Percentiles rank a stretch among this genome's conserved stretches.
Conservation (phyloP, 2,797 vertebrate species). For the Gephyroberyx darwinii region DNA sequence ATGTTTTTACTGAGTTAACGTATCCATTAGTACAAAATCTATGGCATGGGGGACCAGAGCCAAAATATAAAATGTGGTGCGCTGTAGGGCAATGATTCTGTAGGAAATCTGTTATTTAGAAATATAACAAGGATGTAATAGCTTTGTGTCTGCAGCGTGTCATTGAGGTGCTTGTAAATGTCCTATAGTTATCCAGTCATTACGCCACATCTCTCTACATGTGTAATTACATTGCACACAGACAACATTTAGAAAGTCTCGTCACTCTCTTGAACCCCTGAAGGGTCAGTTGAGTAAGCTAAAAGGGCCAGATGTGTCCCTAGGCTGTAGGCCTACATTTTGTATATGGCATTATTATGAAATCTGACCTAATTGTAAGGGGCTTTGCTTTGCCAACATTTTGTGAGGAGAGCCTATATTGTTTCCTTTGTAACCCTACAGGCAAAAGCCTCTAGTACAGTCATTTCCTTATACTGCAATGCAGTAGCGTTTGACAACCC, state of each 20-base stretch:
- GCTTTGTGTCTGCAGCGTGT: neutral
- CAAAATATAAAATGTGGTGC: neutral
- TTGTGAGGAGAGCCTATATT: neutral
- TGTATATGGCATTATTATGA: neutral
- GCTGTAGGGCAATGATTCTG: neutral
- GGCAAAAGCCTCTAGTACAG: constrained; percentile 2
- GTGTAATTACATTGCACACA: constrained; percentile 3
- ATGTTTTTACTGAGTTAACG: neutral
- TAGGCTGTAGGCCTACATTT: neutral
- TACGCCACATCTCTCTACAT: neutral
- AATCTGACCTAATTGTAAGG: neutral
- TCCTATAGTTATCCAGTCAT: neutral
- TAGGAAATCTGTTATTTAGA: neutral
- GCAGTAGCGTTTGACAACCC: constrained; percentile 24
- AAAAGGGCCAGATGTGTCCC: neutral
- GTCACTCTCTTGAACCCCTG: neutral
- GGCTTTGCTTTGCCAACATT: neutral
- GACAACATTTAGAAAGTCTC: neutral
- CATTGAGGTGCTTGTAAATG: neutral
- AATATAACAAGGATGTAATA: neutral
- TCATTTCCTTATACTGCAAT: constrained; percentile 11
- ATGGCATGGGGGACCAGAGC: neutral
- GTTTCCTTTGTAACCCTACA: neutral
- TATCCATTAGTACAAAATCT: neutral
- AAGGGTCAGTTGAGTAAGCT: neutral